These are phyloP conservation scores for Saccopteryx leptura DNA, from an alignment of 2,113 vertebrate genomes.

Conservation along the genomic window DNA sequence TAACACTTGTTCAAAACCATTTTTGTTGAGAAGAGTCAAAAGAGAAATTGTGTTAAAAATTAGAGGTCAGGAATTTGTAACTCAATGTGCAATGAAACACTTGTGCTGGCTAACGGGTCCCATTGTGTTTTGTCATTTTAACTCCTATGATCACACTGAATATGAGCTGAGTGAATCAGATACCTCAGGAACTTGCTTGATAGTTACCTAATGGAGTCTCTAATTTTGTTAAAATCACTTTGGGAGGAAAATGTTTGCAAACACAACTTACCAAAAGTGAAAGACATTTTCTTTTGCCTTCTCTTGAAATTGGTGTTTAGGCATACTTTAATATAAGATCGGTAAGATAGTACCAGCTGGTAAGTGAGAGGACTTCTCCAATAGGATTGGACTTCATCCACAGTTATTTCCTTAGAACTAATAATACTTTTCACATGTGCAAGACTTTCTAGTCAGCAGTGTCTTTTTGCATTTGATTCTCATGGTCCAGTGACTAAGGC, in stretches of 20 bases:
- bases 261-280: background rate
- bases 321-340: slow-evolving; percentile 22
- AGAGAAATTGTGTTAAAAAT: slow-evolving; percentile 69
- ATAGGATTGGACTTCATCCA: background rate
- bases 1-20: slow-evolving; percentile 61
- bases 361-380: background rate
- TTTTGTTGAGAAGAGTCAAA: slow-evolving; percentile 60
- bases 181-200: background rate
- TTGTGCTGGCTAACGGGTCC: background rate
- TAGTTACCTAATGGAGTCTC: background rate
- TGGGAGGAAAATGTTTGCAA: slow-evolving; percentile 38
- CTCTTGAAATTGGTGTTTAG: background rate
- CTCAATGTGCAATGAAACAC: slow-evolving; percentile 47
- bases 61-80: slow-evolving; percentile 47
- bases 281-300: slow-evolving; percentile 15
- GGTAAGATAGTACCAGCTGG: background rate
- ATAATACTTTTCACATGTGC: slow-evolving; percentile 28
- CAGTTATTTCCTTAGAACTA: slow-evolving; percentile 38
- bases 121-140: background rate
- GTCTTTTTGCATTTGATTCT: slow-evolving; percentile 8
- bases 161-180: background rate
- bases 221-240: slow-evolving; percentile 9
- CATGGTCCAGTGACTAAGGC: background rate
- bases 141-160: background rate
- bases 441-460: background rate